A percentile compares a stretch with the other conserved stretches of the same genome.
These are phyloP conservation scores for Pelosia muscerda DNA, from an alignment of 2,888 invertebrate genomes.

Conservation along the genomic window DNA sequence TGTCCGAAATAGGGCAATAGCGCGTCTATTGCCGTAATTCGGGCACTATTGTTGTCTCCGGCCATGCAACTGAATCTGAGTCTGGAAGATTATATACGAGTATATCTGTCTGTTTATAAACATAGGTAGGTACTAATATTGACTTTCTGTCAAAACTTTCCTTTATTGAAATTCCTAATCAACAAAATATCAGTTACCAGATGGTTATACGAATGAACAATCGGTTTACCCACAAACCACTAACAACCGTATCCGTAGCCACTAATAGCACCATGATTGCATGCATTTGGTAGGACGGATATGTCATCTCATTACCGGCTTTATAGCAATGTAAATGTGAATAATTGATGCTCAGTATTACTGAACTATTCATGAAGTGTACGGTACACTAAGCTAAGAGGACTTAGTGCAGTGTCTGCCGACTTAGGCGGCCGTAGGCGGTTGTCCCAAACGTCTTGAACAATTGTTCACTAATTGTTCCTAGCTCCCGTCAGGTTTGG, in stretches of 20 bases:
- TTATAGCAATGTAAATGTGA: constrained; percentile 60
- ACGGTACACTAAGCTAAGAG: constrained; percentile 30
- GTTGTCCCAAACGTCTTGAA: constrained; percentile 57
- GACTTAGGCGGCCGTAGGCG: constrained; percentile 57
- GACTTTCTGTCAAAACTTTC: not conserved
- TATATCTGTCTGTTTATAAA: too few species aligned
- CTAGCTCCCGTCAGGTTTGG: constrained; percentile 41
- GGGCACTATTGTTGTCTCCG: too few species aligned
- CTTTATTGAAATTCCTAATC: not conserved
- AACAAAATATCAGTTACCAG: constrained; percentile 15
- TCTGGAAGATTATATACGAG: too few species aligned
- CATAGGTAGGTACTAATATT: too few species aligned
- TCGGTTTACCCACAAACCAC: constrained; percentile 32
- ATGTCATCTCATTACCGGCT: constrained; percentile 53
- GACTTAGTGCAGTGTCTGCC: constrained; percentile 47
- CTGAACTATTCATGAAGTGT: constrained; percentile 45
- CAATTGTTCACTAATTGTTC: constrained; percentile 61
- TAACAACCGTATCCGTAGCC: constrained; percentile 38
- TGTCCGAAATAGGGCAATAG: too few species aligned
- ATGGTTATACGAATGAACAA: constrained; percentile 17
- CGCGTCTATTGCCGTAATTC: too few species aligned
- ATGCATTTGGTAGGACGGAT: constrained; percentile 31
- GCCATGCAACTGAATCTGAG: too few species aligned
- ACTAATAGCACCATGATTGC: constrained; percentile 44
- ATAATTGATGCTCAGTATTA: constrained; percentile 57